These are phyloP conservation scores for Sarotherodon lohbergeri DNA, from an alignment of 2,113 vertebrate species.

Conservation along the genomic window DNA sequence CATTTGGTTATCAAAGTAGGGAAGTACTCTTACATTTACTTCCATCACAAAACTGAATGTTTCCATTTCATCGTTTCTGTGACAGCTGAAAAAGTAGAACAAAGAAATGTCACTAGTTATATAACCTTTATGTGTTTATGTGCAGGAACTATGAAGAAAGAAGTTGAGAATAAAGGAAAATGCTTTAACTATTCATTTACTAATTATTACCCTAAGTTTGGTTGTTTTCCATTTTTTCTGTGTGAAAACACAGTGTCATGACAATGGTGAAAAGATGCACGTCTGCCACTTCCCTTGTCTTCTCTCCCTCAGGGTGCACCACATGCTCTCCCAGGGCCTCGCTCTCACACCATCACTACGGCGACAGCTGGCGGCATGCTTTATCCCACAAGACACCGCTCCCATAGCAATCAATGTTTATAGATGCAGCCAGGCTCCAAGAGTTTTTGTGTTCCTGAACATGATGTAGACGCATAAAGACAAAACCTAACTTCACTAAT, in stretches of 20 bases:
- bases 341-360: constrained; percentile 28
- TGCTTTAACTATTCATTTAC: neutral
- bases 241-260: neutral
- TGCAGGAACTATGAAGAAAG: neutral
- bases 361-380: constrained; percentile 19
- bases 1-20: neutral
- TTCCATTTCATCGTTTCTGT: neutral
- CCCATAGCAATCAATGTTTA: constrained; percentile 45
- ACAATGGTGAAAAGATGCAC: neutral
- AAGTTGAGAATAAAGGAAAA: neutral
- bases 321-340: neutral
- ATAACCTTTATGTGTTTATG: neutral
- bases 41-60: neutral
- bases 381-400: constrained; percentile 36
- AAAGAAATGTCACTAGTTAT: neutral
- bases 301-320: neutral
- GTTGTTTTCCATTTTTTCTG: neutral
- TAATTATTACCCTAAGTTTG: neutral
- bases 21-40: neutral
- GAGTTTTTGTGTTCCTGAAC: neutral
- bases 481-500: neutral
- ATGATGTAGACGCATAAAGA: neutral
- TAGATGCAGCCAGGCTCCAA: neutral
- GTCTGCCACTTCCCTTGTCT: neutral
- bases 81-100: neutral